Evolutionary conservation across 2,113 vertebrate genomes (phyloP).

Genomic region (Tachysurus vachellii): DNA sequence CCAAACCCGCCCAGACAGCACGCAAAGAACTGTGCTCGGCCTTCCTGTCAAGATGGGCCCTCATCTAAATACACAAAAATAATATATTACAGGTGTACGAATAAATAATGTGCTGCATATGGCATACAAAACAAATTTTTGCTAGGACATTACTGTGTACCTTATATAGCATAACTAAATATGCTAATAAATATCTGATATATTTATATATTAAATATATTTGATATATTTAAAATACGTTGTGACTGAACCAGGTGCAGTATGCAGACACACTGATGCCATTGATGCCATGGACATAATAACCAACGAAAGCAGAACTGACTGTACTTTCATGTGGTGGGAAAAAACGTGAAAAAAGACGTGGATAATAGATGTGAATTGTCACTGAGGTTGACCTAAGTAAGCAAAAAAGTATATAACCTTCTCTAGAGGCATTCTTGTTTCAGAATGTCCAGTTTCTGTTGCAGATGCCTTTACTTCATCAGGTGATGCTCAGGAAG

Average conservation of each 20-base stretch:
- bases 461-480: slow-evolving; percentile 79
- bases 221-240: neutral
- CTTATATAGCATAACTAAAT: neutral
- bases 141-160: neutral
- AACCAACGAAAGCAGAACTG: neutral
- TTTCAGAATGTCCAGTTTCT: slow-evolving; percentile 79
- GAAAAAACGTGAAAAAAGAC: no score
- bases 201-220: neutral
- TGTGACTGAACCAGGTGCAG: neutral
- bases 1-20: slow-evolving; percentile 83
- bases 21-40: slow-evolving; percentile 74
- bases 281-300: neutral
- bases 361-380: no score
- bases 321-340: neutral
- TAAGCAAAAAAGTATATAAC: slow-evolving; percentile 61
- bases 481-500: slow-evolving; percentile 78
- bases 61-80: slow-evolving; percentile 71
- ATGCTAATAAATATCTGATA: neutral
- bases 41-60: slow-evolving; percentile 67
- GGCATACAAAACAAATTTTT: neutral
- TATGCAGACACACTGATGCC: neutral
- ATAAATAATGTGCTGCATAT: neutral
- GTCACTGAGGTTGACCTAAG: neutral
- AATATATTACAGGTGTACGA: neutral
- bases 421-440: slow-evolving; percentile 86